These are phyloP conservation scores for Enoplosus armatus DNA, from an alignment of 2,797 vertebrate species.

Conservation along the genomic window DNA sequence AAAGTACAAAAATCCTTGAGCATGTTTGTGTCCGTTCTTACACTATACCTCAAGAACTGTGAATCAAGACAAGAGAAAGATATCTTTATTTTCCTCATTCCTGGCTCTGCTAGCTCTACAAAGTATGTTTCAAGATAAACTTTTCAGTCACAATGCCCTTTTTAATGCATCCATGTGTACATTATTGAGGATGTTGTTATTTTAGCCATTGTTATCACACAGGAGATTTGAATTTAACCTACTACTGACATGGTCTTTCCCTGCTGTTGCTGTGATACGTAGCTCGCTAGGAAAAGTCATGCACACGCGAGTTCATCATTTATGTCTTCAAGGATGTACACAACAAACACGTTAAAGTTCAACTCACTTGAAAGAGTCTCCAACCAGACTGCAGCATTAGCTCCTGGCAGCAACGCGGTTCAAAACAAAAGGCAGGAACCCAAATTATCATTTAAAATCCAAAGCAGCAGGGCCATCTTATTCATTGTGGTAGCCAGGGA, in stretches of 20 bases:
- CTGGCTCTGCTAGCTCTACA: background rate
- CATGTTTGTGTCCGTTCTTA: background rate
- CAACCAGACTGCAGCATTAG: background rate
- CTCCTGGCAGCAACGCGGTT: background rate
- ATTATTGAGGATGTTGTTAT: too few species aligned
- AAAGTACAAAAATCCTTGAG: background rate
- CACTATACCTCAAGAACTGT: background rate
- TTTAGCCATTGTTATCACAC: background rate
- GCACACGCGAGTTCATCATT: background rate
- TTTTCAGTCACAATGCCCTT: background rate
- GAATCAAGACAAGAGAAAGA: background rate
- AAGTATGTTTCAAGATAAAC: slow-evolving; percentile 6
- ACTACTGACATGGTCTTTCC: too few species aligned
- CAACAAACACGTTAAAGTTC: background rate
- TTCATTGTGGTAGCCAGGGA: slow-evolving; percentile 10
- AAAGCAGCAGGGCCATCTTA: background rate
- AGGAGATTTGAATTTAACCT: background rate
- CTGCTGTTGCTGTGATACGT: background rate
- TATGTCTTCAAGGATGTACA: background rate
- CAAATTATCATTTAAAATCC: slow-evolving; percentile 12
- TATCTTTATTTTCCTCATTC: background rate
- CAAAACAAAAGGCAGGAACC: slow-evolving; percentile 12
- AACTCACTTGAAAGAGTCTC: background rate
- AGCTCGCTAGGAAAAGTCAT: background rate
- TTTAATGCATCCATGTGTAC: background rate